A percentile compares a stretch with the other conserved stretches of the same genome.
These are phyloP conservation scores for Phaedon cochleariae DNA, from an alignment of 2,888 invertebrate genomes.

Conservation along the genomic window DNA sequence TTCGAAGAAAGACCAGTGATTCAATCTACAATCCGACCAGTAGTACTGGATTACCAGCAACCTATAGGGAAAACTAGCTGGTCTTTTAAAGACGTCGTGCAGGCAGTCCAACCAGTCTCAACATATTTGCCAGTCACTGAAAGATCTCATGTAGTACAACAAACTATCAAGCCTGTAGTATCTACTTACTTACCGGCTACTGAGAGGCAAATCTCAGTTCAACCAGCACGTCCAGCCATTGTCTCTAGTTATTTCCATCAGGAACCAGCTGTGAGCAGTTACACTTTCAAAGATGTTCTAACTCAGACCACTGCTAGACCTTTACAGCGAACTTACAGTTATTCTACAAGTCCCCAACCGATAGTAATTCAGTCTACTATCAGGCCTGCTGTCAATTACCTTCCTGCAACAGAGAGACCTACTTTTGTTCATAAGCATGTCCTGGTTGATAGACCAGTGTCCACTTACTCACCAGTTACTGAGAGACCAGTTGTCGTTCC, in stretches of 20 bases:
- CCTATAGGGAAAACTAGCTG: constrained; percentile 21
- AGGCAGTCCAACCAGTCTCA: neutral
- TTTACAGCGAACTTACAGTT: neutral
- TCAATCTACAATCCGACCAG: constrained; percentile 25
- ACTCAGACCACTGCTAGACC: neutral
- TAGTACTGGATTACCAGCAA: constrained; percentile 19
- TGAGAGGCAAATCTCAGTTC: neutral
- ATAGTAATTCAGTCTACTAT: neutral
- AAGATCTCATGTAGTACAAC: neutral
- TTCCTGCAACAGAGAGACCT: constrained; percentile 11
- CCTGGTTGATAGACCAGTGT: neutral
- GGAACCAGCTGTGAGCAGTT: constrained; percentile 20
- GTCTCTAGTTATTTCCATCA: constrained; percentile 26
- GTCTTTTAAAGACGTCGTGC: constrained; percentile 21
- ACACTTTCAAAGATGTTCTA: constrained; percentile 19
- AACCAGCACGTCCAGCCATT: constrained; percentile 27
- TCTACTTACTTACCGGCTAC: constrained; percentile 5
- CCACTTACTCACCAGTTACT: constrained; percentile 1
- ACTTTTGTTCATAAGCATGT: no score
- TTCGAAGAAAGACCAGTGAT: constrained; percentile 58
- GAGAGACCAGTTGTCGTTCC: constrained; percentile 37
- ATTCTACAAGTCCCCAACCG: constrained; percentile 6
- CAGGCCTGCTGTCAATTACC: neutral
- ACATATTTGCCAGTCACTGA: constrained; percentile 4
- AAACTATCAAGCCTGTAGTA: constrained; percentile 1